These are phyloP conservation scores for Sphinx pinastri DNA, from an alignment of 2,888 invertebrate species.

Conservation along the genomic window DNA sequence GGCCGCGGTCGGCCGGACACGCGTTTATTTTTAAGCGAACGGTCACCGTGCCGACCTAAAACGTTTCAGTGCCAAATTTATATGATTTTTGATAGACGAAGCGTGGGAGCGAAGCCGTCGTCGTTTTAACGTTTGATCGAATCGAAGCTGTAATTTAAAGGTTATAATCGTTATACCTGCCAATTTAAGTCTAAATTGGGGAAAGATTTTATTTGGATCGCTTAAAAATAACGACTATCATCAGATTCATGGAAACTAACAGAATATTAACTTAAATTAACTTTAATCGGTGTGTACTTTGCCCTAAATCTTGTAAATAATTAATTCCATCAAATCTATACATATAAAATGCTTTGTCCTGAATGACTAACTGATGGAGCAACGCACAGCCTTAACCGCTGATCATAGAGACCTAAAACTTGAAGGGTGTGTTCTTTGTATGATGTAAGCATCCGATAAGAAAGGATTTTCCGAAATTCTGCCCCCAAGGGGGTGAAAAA, in stretches of 20 bases:
- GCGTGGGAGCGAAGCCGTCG: slow-evolving; percentile 40
- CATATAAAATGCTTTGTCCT: too few species aligned
- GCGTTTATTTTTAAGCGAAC: slow-evolving; percentile 67
- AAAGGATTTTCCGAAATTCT: too few species aligned
- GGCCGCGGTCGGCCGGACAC: slow-evolving; percentile 44
- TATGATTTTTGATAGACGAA: slow-evolving; percentile 62
- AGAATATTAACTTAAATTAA: too few species aligned
- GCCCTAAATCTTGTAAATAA: background rate
- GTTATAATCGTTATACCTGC: slow-evolving; percentile 35
- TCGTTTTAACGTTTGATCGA: slow-evolving; percentile 46
- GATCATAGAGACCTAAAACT: too few species aligned
- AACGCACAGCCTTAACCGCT: too few species aligned
- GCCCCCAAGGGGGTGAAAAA: too few species aligned
- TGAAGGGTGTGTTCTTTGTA: too few species aligned
- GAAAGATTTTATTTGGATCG: slow-evolving; percentile 35
- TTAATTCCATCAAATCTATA: background rate
- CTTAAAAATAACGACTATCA: slow-evolving; percentile 1
- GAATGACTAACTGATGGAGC: too few species aligned
- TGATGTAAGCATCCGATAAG: too few species aligned
- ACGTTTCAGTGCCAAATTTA: slow-evolving; percentile 63
- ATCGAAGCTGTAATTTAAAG: slow-evolving; percentile 40
- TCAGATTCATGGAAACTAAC: background rate
- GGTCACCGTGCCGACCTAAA: slow-evolving; percentile 61
- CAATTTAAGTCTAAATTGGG: slow-evolving; percentile 34
- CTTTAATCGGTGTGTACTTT: background rate